Evolutionary conservation across 2,888 invertebrate genomes (phyloP).

Genomic region (Sarcophaga carnaria): DNA sequence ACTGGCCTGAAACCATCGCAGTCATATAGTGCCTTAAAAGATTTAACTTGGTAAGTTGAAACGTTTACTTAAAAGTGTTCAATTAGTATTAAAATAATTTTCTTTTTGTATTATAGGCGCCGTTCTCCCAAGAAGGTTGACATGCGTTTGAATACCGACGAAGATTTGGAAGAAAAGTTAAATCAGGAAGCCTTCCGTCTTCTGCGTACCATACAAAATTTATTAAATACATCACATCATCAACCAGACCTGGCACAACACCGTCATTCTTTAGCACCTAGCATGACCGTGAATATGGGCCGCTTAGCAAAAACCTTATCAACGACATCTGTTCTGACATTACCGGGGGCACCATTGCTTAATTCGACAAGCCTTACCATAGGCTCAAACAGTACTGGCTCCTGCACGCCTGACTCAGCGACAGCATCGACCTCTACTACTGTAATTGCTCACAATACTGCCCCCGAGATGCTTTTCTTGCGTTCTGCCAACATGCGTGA

Average conservation of each 20-base stretch:
- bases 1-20: slow-evolving; percentile 71
- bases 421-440: slow-evolving; percentile 41
- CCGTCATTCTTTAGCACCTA: slow-evolving; percentile 62
- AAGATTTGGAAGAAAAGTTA: slow-evolving; percentile 85
- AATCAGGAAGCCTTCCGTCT: slow-evolving; percentile 87
- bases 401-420: slow-evolving; percentile 49
- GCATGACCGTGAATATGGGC: slow-evolving; percentile 55
- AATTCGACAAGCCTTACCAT: slow-evolving; percentile 72
- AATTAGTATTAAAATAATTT: background rate
- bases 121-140: slow-evolving; percentile 82
- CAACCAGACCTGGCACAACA: slow-evolving; percentile 84
- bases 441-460: slow-evolving; percentile 42
- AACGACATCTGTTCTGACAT: slow-evolving; percentile 71
- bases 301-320: slow-evolving; percentile 71
- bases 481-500: slow-evolving; percentile 80
- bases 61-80: background rate
- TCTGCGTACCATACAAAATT: slow-evolving; percentile 86
- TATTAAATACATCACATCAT: slow-evolving; percentile 85
- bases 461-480: slow-evolving; percentile 78
- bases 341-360: slow-evolving; percentile 71
- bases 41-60: slow-evolving; percentile 84
- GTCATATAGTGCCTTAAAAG: slow-evolving; percentile 82
- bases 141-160: slow-evolving; percentile 70
- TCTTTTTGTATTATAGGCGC: slow-evolving; percentile 74
- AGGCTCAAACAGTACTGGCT: slow-evolving; percentile 44